A percentile compares a stretch with the other conserved stretches of the same genome.
phyloP scores from a whole-genome alignment of 2,113 vertebrate genomes.

The Phoenicopterus ruber region DNA sequence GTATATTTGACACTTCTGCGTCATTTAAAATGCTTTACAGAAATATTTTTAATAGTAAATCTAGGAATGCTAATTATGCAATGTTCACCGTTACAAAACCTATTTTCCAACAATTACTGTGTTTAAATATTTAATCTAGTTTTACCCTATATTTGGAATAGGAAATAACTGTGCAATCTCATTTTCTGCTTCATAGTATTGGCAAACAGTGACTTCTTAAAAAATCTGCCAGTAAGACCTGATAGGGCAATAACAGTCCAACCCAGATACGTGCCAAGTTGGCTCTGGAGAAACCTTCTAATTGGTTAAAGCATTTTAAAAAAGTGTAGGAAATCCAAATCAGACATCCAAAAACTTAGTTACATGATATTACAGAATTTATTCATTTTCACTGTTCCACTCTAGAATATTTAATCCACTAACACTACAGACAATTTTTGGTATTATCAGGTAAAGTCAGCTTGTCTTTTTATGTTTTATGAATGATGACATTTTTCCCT shows the following conservation, averaged over 20 bases:
- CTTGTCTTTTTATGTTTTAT: not conserved
- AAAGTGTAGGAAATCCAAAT: not conserved
- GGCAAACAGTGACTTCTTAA: not conserved
- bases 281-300: not conserved
- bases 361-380: not conserved
- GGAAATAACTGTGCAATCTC: not conserved
- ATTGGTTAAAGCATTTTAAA: not conserved
- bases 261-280: not conserved
- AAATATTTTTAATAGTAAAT: not conserved
- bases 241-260: not conserved
- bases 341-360: not conserved
- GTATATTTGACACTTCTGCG: not conserved
- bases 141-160: not conserved
- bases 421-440: not conserved
- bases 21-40: not conserved
- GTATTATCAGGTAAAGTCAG: not conserved
- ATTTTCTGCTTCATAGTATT: not conserved
- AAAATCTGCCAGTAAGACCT: not conserved
- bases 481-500: not conserved
- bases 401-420: not conserved
- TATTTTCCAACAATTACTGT: not conserved
- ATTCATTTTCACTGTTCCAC: not conserved
- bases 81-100: not conserved
- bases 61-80: not conserved
- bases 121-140: not conserved